phyloP scores from a whole-genome alignment of 64 coral and sea anemone species.

The Montipora foliosa region DNA sequence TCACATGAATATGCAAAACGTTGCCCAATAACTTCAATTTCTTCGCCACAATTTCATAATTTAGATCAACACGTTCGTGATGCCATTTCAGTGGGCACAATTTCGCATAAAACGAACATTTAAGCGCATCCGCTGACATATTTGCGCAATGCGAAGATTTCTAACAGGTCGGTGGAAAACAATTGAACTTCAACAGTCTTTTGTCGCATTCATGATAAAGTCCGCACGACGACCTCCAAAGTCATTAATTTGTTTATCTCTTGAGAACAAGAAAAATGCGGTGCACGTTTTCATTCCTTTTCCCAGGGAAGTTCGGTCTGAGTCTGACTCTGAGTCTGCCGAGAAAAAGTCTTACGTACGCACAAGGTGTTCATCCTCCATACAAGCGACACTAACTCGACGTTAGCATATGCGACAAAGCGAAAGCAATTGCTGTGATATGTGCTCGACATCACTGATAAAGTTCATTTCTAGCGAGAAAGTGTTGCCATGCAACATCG shows the following conservation, averaged over 20 bases:
- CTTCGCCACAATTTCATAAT: slow-evolving; percentile 46
- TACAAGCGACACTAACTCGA: slow-evolving; percentile 2
- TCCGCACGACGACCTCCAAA: not conserved
- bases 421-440: not conserved
- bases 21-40: slow-evolving; percentile 11
- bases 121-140: not conserved
- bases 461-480: not conserved
- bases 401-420: not conserved
- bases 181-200: slow-evolving; percentile 30
- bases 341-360: not conserved
- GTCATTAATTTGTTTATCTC: slow-evolving; percentile 11
- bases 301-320: not conserved
- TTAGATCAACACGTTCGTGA: slow-evolving; percentile 3
- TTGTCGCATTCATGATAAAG: slow-evolving; percentile 5
- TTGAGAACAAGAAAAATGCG: not conserved
- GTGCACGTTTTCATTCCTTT: not conserved
- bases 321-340: not conserved
- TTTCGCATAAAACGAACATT: not conserved
- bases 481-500: slow-evolving; percentile 4
- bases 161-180: not conserved
- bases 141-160: not conserved
- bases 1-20: slow-evolving; percentile 51
- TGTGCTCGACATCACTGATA: too few relatives aligned
- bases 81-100: not conserved
- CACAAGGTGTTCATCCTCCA: not conserved